Evolutionary conservation across 2,888 invertebrate genomes (phyloP), one percentile per base, ranked within the genome.

Genomic region (Metopia argyrocephala): DNA sequence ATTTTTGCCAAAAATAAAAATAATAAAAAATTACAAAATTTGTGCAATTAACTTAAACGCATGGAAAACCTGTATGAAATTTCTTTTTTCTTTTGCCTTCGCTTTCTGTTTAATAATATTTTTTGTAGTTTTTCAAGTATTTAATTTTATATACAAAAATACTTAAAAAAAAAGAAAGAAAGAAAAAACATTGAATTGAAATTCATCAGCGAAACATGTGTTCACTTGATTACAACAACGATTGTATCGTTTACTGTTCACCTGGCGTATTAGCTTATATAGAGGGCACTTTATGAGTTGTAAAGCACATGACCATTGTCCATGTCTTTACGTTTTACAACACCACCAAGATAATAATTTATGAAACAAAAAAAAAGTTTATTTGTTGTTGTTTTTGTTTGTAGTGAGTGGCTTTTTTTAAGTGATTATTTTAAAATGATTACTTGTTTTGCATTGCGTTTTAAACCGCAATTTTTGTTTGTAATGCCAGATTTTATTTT

Each of bases 1-100:
- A 57, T 46, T 68, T 71, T 73, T 73, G 79, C 79, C 76, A 80
- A 76, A 74, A 68, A 52, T 66, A 61, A 54, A 48, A n/a, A 48
- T 15, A 71, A 71, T 54, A n/a, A n/a, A n/a, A n/a, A n/a, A n/a
- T n/a, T n/a, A n/a, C n/a, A n/a, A n/a, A n/a, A n/a, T n/a, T n/a
- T n/a, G n/a, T n/a, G n/a, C n/a, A n/a, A n/a, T n/a, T n/a, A n/a
- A n/a, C n/a, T n/a, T n/a, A n/a, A n/a, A n/a, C n/a, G n/a, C n/a
- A n/a, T n/a, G n/a, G 38, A 9, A 38, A 38, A 38, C 38, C 38
- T 38, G 38, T 38, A 38, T 38, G 38, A 38, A 38, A 38, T 38
- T 15, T 38, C 38, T 38, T 9, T 38, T 38, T 3, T 12, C 15
- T 38, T 38, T 15, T 38, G 38, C 15, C 12, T 38, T 3, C 15